Percentiles rank a stretch among this genome's conserved stretches.
These are phyloP conservation scores for Diachrysia chrysitis DNA, from an alignment of 2,888 invertebrate species.

Conservation along the genomic window DNA sequence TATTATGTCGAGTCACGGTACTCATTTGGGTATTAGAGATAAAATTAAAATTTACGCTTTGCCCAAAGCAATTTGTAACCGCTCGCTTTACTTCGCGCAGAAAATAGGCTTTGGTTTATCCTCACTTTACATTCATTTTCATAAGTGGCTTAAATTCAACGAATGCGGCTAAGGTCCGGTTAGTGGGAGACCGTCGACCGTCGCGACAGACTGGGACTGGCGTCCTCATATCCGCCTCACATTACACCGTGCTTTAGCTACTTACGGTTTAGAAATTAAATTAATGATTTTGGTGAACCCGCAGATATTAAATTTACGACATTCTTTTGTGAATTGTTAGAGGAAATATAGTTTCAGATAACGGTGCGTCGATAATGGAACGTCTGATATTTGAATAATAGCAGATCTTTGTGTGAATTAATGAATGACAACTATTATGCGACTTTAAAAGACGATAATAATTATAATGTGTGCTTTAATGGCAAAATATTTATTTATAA, in stretches of 20 bases:
- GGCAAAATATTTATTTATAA: too few species aligned
- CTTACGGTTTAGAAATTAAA: constrained; percentile 28
- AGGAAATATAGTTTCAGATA: constrained; percentile 6
- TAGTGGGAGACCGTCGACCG: constrained; percentile 46
- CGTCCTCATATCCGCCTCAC: constrained; percentile 34
- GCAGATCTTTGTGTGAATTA: constrained; percentile 1
- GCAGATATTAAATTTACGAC: constrained; percentile 11
- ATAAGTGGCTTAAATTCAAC: constrained; percentile 85
- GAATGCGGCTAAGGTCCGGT: constrained; percentile 66
- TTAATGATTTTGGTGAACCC: constrained; percentile 25
- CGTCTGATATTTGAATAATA: background rate
- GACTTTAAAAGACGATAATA: background rate
- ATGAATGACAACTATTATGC: background rate
- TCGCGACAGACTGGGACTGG: constrained; percentile 48
- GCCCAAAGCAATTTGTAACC: constrained; percentile 89
- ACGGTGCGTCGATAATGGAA: constrained; percentile 8
- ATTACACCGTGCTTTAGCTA: constrained; percentile 33
- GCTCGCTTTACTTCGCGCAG: constrained; percentile 86
- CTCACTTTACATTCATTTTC: constrained; percentile 87
- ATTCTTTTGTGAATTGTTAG: background rate
- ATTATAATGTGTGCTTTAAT: background rate
- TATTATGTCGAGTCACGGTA: constrained; percentile 88
- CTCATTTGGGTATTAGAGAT: constrained; percentile 89
- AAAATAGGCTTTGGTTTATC: constrained; percentile 89
- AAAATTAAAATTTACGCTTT: constrained; percentile 89